phyloP scores from a whole-genome alignment of 2,888 invertebrate species.

The Aphodius granarius region DNA sequence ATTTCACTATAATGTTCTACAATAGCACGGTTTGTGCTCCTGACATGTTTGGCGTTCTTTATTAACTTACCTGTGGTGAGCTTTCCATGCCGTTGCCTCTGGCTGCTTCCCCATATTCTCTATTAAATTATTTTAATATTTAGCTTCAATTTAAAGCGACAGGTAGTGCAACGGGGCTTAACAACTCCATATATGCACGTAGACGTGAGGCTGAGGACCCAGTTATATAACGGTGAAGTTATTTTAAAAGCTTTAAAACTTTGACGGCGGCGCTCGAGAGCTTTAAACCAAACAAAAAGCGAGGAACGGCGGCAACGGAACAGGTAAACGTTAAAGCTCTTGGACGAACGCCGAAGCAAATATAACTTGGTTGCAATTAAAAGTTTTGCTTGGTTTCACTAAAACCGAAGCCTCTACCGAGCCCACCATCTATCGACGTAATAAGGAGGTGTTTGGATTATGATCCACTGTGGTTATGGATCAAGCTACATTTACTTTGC shows the following conservation, averaged over 20 bases:
- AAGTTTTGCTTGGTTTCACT: not conserved
- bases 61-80: not conserved
- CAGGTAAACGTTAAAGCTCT: not conserved
- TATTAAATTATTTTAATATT: not conserved
- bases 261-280: not conserved
- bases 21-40: not conserved
- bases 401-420: not conserved
- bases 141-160: not conserved
- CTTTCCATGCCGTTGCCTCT: not conserved
- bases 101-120: not conserved
- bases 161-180: not conserved
- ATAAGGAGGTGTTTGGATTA: too few relatives aligned
- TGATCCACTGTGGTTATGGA: too few relatives aligned
- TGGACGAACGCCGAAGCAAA: not conserved
- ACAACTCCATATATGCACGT: not conserved
- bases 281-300: not conserved
- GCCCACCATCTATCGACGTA: too few relatives aligned
- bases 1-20: not conserved
- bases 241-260: not conserved
- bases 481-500: too few relatives aligned
- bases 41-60: not conserved
- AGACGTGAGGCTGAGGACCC: not conserved
- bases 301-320: not conserved
- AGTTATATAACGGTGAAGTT: not conserved
- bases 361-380: not conserved